A percentile compares a stretch with the other conserved stretches of the same genome.
Conservation (phyloP, 2,113 vertebrate species). For the Rhagologus leucostigma region DNA sequence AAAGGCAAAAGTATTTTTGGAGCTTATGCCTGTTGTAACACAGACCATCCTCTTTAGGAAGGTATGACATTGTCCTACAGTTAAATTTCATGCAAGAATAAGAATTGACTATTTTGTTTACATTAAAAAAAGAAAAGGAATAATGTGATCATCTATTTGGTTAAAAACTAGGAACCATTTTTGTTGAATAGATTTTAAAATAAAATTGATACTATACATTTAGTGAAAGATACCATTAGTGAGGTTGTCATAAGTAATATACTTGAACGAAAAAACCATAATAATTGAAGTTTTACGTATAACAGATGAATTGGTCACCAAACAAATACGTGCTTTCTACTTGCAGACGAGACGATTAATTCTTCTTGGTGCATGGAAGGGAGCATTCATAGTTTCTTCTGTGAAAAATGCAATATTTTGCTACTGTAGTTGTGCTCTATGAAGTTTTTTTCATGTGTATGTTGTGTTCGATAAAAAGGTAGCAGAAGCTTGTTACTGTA, state of each 20-base stretch:
- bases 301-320: conserved; percentile 46
- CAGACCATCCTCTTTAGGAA: neutral
- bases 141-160: neutral
- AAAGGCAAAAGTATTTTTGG: neutral
- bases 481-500: neutral
- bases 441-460: neutral
- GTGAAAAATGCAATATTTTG: conserved; percentile 24
- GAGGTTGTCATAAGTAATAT: conserved; percentile 52
- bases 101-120: neutral
- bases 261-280: conserved; percentile 37
- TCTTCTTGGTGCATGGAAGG: conserved; percentile 5
- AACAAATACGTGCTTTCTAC: neutral
- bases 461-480: neutral
- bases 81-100: neutral
- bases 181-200: neutral
- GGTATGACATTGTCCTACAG: neutral
- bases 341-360: conserved; percentile 41
- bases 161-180: neutral
- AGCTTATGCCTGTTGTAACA: neutral
- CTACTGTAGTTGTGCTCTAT: conserved; percentile 14
- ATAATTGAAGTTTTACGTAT: neutral
- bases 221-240: conserved; percentile 50
- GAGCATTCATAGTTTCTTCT: conserved; percentile 42
- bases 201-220: neutral
- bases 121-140: neutral